Base-by-base conservation (phyloP, 2,888 invertebrate genomes). In the Caenorhabditis sulstoni region DNA sequence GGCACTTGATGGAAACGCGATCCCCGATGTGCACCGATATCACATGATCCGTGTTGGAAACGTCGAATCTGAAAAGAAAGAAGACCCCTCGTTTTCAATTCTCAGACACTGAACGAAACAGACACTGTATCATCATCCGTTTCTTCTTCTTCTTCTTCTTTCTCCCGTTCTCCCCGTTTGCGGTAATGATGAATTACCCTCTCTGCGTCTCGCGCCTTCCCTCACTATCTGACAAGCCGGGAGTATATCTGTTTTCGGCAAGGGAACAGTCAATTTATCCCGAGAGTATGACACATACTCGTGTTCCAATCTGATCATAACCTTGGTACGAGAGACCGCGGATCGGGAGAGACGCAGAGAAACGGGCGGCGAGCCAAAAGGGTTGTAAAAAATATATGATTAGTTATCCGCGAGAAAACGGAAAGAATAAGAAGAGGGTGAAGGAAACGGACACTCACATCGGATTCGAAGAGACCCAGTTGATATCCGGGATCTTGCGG, bases 31-130 rank as follows among this genome's bases (percentile, higher is more conserved):
- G 75, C 22, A 87, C 89, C 16, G 65, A 70, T 23, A 87, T 85
- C 50, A 89, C 88, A 74, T 89, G 89, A 50, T 87, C 87, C 8
- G 88, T 87, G 74, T 89, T 89, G 67, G 86, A 86, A 55, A 88
- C 85, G 64, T 89, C 87, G 76, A 80, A 80, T 61, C 80, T 80
- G 80, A 22, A 52, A 52, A 52, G 23, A 22, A 29, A 52, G 35
- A 52, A 23, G 35, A n/a, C 35, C 52, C 52, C 52, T n/a, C 29
- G 35, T 53, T 37, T 35, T 53, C 41, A 41, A 11, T 52, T 35
- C 12, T 23, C 35, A 35, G 14, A 3, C 29, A 29, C 29, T n/a
- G n/a, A 29, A 29, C 29, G 7, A 5, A 29, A 29, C 29, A 7
- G 3, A 5, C 7, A 5, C 29, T 29, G 29, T 29, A 29, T 29